These are phyloP conservation scores for Adelognathus sp. DNA, from an alignment of 2,888 invertebrate species.

Conservation along the genomic window DNA sequence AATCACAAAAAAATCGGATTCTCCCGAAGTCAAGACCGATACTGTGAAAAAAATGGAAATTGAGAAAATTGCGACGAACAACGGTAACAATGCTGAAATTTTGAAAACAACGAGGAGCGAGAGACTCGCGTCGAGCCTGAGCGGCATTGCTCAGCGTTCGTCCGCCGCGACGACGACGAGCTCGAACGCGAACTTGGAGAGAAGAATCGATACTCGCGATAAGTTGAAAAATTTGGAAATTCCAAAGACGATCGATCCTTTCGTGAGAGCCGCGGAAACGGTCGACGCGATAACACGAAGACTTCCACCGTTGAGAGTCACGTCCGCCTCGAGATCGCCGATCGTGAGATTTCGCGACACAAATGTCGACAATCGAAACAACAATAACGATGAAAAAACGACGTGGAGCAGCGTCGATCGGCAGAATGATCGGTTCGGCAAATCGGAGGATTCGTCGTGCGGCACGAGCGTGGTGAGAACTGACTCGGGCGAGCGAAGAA, in stretches of 20 bases:
- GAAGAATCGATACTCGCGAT: no score
- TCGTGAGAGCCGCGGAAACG: slow-evolving; percentile 45
- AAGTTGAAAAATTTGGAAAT: no score
- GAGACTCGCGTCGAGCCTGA: no score
- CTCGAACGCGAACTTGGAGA: no score
- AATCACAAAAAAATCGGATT: background rate
- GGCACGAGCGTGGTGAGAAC: slow-evolving; percentile 66
- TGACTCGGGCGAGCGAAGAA: slow-evolving; percentile 73
- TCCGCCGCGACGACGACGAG: no score
- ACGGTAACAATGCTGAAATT: background rate
- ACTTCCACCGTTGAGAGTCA: slow-evolving; percentile 51
- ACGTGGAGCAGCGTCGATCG: slow-evolving; percentile 49
- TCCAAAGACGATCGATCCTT: slow-evolving; percentile 46
- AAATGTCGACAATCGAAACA: slow-evolving; percentile 44
- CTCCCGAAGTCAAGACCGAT: background rate
- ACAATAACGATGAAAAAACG: slow-evolving; percentile 61
- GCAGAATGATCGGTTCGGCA: slow-evolving; percentile 6
- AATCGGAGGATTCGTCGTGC: slow-evolving; percentile 42
- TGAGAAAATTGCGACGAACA: background rate
- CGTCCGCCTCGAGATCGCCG: slow-evolving; percentile 29
- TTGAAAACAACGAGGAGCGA: no score
- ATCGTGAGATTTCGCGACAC: slow-evolving; percentile 41
- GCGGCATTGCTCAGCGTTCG: no score
- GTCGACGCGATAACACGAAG: slow-evolving; percentile 57
- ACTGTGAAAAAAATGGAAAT: background rate